Evolutionary conservation across 2,113 vertebrate species (phyloP), one percentile per base, ranked within the genome.

Genomic region (Sialia sialis): DNA sequence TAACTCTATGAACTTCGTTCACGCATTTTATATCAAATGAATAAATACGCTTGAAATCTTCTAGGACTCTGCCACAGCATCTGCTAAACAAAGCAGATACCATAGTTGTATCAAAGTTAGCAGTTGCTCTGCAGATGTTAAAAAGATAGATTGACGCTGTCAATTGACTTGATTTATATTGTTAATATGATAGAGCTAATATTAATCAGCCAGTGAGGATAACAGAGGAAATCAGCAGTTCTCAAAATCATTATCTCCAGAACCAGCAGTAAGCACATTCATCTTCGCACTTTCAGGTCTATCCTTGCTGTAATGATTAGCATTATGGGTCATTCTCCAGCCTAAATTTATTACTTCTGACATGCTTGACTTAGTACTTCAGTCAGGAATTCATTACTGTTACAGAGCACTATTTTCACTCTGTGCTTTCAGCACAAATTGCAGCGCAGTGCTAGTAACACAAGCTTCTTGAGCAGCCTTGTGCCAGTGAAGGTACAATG

Each of bases 11-110:
- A 43, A 38, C 67, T 92, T 49, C 91, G 59, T 89, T 83, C 59
- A 80, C 5, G 67, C 72, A 25, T 93, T 94, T 95, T 81, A 83
- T 73, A 96, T 85, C 58, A 80, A 93, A 90, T 72, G 73, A 91
- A 66, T 56, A 91, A 87, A 63, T n/a, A 30, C 5, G 20, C 46
- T 91, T 68, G 59, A 90, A 95, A 87, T 76, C 39, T 58, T 78
- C 59, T 22, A 91, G 74, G 49, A 58, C 29, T 34, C 22, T 80
- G 63, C 34, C 14, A 17, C 49, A 69, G 55, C 0, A 13, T 73
- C 78, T 88, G 58, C 46, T 91, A 60, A 93, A 43, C 70, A 58
- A 84, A 77, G 41, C 63, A 85, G 67, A 22, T 29, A n/a, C 30
- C 66, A 51, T 23, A 46, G 44, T 48, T 18, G 11, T 16, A 54